These are phyloP conservation scores for Drosophila pallidifrons DNA, from an alignment of 1,140 invertebrate genomes.

Conservation along the genomic window DNA sequence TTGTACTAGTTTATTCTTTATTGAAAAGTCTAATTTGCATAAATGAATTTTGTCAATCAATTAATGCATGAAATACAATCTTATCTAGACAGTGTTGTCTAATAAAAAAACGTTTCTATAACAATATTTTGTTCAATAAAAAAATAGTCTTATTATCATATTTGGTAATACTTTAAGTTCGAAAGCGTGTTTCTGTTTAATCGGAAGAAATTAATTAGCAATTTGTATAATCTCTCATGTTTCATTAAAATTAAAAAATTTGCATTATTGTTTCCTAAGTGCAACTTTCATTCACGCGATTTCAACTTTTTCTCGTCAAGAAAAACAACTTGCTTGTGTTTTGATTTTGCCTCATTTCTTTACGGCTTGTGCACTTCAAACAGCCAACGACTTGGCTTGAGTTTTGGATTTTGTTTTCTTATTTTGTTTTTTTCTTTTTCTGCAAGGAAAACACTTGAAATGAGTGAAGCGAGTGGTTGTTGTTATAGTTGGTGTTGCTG, in stretches of 20 bases:
- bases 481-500: not conserved
- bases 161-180: not conserved
- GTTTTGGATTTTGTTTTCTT: slow-evolving; percentile 17
- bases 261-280: slow-evolving; percentile 34
- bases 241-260: slow-evolving; percentile 22
- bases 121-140: not conserved
- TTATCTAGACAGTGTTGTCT: no score
- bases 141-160: not conserved
- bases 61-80: no score
- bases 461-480: slow-evolving; percentile 18
- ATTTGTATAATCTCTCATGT: slow-evolving; percentile 22
- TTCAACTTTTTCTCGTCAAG: slow-evolving; percentile 29
- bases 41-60: no score
- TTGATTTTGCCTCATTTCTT: slow-evolving; percentile 44
- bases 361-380: slow-evolving; percentile 49
- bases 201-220: slow-evolving; percentile 21
- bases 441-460: slow-evolving; percentile 53
- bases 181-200: slow-evolving; percentile 1
- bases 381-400: slow-evolving; percentile 13
- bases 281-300: slow-evolving; percentile 45
- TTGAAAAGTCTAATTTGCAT: not conserved
- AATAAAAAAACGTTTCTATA: not conserved
- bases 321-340: slow-evolving; percentile 26
- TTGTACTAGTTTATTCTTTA: no score
- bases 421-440: not conserved